Conservation (phyloP, 2,113 vertebrate genomes). For the Chaetops frenatus region DNA sequence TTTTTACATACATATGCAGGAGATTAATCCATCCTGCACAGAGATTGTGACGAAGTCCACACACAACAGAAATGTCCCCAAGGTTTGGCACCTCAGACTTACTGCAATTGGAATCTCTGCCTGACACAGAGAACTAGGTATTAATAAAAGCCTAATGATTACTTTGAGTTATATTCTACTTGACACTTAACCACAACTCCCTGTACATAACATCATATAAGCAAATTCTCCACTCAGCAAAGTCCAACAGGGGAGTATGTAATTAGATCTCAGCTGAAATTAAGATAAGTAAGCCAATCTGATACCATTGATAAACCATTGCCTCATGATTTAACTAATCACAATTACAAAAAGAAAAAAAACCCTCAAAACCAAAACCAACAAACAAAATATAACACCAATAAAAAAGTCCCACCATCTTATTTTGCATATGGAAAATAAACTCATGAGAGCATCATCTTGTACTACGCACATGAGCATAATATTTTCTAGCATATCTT, state of each 20-base stretch:
- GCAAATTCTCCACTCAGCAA: neutral
- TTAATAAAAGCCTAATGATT: neutral
- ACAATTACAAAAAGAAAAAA: neutral
- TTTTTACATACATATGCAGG: neutral
- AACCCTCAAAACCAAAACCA: neutral
- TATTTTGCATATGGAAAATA: neutral
- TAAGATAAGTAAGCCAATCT: neutral
- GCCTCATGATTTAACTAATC: neutral
- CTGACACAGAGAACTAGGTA: neutral
- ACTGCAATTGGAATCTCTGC: neutral
- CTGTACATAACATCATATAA: neutral
- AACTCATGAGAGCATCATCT: neutral
- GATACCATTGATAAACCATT: neutral
- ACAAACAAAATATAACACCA: neutral
- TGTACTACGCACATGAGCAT: neutral
- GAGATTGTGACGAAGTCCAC: neutral
- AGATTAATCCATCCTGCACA: neutral
- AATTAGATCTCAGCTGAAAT: neutral
- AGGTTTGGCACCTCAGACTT: neutral
- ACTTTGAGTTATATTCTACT: neutral
- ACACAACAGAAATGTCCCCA: neutral
- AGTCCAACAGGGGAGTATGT: neutral
- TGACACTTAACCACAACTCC: neutral
- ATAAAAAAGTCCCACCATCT: neutral
- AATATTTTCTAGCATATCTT: neutral